Evolutionary conservation across 2,113 vertebrate species (phyloP), one percentile per base, ranked within the genome.

Genomic region (Gasterosteus nipponicus): DNA sequence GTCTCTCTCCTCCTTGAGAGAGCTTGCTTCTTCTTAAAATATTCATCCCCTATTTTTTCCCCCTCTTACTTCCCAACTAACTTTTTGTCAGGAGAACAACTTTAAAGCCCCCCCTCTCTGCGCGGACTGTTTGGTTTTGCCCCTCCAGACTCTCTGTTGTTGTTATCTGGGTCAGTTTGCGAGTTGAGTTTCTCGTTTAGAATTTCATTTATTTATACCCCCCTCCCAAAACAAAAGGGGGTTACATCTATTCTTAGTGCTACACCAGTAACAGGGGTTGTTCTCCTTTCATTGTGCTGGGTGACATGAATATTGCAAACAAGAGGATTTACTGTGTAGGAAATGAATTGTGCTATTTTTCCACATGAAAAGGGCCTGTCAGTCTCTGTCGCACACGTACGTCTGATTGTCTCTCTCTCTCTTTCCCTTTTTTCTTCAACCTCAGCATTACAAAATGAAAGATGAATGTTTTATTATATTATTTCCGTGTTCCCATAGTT

Each of bases 231-330:
- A 81, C 15, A 75, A 81, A 89, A 78, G 70, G 65, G 73, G 70
- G 69, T 29, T 75, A 67, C 66, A 47, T 81, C 89, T 90, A 87
- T 92, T 90, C 82, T 75, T 89, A 77, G 84, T 10, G 22, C 42
- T 51, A 78, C 69, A 76, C 53, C 67, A 77, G 75, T 83, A 66
- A 47, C 86, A 70, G 77, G 72, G 83, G 69, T 86, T 90, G 87
- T 90, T 84, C 78, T 92, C 80, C 64, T 89, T 91, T 89, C 77
- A 88, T 90, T 88, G 84, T 87, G 75, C 80, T 41, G 69, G 83
- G 78, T 86, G 84, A 90, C 84, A 91, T 92, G 75, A 90, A 90
- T 92, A 89, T 90, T 92, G 87, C 89, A 93, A 79, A 85, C 81
- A 78, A 72, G 70, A 86, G 67, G 79, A 61, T 77, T 82, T 74